Base-by-base conservation (phyloP, 2,113 vertebrate species). In the Bombycilla garrulus region DNA sequence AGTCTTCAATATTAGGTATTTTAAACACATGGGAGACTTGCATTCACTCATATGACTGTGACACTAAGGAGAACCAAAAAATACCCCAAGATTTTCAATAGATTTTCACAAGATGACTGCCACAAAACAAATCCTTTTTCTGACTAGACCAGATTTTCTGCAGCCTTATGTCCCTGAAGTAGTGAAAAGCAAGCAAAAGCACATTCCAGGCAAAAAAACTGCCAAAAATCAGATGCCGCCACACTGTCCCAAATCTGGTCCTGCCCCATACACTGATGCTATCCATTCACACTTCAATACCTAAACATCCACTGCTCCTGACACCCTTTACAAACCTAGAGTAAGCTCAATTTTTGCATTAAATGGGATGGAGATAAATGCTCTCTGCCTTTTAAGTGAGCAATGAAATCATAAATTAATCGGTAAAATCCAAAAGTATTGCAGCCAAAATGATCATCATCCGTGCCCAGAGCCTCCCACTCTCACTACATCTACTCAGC, bases 241-340 rank as follows among this genome's bases (percentile, higher is more conserved):
- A 5, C 25, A 9, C 13, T n/a, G 25, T 26, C 31, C 25, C 26
- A 4, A 2, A 0, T 44, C 58, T 9, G 16, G 36, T 12, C 22
- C 3, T 28, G 18, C 14, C 20, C 25, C 18, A 31, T 9, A 36
- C 11, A 35, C 28, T 7, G 12, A 13, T 31, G 3, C 50, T 74
- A 69, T 11, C 21, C 25, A 25, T 11, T 29, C n/a, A 40, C 13
- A 22, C 17, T 35, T 35, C 35, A 53, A 23, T 42, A 65, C 28
- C 36, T 22, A 47, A 8, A 28, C 16, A 61, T 3, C 18, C 28
- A 21, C 14, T 48, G 47, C 38, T 80, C 12, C 5, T 40, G 19
- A 56, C 12, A 25, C 3, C 14, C 28, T 62, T 62, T 18, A 22
- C 15, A 50, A 67, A 57, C 26, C 11, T 31, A 23, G 17, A 67